Base-by-base conservation (phyloP, 2,113 vertebrate genomes). In the Pangasianodon gigas region DNA sequence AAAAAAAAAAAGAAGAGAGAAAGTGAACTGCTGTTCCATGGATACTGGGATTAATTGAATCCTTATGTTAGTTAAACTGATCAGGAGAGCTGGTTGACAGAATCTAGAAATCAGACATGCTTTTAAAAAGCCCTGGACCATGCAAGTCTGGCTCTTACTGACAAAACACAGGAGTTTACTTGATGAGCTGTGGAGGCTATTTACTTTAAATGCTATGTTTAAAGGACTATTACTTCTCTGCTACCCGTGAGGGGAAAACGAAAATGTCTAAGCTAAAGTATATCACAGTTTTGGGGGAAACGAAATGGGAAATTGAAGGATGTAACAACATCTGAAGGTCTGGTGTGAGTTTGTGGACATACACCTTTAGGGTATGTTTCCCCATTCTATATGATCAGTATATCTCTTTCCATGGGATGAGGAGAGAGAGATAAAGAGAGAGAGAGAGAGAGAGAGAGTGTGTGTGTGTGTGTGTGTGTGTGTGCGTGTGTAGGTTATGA, bases 61-160 rank as follows among this genome's bases (percentile, higher is more conserved):
- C 90, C 84, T 90, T 32, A 89, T 88, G 62, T 90, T 89, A 89
- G 89, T 90, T 92, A 91, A 93, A 93, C 93, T 93, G 93, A 92
- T 90, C n/a, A 51, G 48, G 62, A 90, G 89, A 84, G 79, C 79
- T 93, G 92, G 93, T 82, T 65, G 89, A 91, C 93, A 93, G 90
- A 90, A 92, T 92, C 87, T 41, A 87, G 90, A 91, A 92, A 94
- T 92, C 87, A 88, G 54, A 94, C 93, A 91, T 89, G 85, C 77
- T 83, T 89, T 85, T 19, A 62, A 93, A 93, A 94, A 89, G 84
- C 91, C 44, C 81, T 87, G 85, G 26, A 58, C 87, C 75, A 74
- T 52, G 41, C 26, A 65, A 58, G 52, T 44, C 54, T 56, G 44
- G 18, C 32, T 60, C 51, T 81, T 41, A 71, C n/a, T 74, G 41